Conservation (phyloP, 2,888 invertebrate species). For the Euspilapteryx auroguttella region DNA sequence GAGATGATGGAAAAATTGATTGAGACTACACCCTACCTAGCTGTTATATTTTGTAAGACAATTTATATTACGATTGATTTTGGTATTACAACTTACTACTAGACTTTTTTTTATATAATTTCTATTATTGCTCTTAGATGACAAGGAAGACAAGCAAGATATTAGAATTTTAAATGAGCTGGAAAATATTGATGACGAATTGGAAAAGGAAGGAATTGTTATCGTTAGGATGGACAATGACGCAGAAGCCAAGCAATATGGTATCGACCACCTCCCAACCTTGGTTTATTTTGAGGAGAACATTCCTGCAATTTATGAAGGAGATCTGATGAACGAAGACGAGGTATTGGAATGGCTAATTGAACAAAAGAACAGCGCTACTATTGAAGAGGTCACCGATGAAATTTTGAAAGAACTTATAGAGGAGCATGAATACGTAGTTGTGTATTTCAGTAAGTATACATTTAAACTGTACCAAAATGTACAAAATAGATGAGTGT, state of each 20-base stretch:
- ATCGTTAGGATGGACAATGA: slow-evolving; percentile 90
- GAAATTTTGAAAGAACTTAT: slow-evolving; percentile 85
- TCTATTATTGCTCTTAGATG: slow-evolving; percentile 65
- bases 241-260: slow-evolving; percentile 87
- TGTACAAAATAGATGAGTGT: too few species aligned
- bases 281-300: slow-evolving; percentile 89
- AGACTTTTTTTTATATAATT: too few species aligned
- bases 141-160: slow-evolving; percentile 88
- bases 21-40: slow-evolving; percentile 77
- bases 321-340: slow-evolving; percentile 88
- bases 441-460: slow-evolving; percentile 86
- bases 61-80: too few species aligned
- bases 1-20: slow-evolving; percentile 92
- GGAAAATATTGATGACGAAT: slow-evolving; percentile 90
- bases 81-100: too few species aligned
- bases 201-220: slow-evolving; percentile 87
- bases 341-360: slow-evolving; percentile 89
- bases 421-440: slow-evolving; percentile 89
- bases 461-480: too few species aligned
- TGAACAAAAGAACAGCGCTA: slow-evolving; percentile 85
- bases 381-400: slow-evolving; percentile 93
- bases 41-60: slow-evolving; percentile 92
- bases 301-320: slow-evolving; percentile 89
- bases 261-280: slow-evolving; percentile 84
- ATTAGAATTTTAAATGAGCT: slow-evolving; percentile 84